Conservation (phyloP, 1,140 invertebrate genomes). For the Vanessa tameamea region DNA sequence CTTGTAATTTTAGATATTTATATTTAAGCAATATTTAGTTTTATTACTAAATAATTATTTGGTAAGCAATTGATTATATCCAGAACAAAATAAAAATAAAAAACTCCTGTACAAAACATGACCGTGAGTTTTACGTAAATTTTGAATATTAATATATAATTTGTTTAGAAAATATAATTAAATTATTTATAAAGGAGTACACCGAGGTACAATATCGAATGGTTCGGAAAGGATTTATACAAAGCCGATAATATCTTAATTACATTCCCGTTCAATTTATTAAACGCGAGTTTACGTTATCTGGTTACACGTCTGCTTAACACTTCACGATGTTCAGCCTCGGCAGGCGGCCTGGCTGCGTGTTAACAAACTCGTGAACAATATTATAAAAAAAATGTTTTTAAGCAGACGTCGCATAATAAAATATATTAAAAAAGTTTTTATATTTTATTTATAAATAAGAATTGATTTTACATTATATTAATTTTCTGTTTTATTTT, state of each 20-base stretch:
- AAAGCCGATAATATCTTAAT: constrained; percentile 55
- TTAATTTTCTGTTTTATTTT: too few species aligned
- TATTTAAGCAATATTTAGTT: too few species aligned
- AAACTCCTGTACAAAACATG: too few species aligned
- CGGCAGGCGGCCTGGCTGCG: constrained; percentile 37
- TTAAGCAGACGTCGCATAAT: too few species aligned
- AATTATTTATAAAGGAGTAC: constrained; percentile 3
- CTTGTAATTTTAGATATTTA: too few species aligned
- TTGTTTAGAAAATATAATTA: constrained; percentile 4
- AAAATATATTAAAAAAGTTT: too few species aligned
- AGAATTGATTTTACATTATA: too few species aligned
- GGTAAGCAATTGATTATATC: too few species aligned
- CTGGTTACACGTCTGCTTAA: constrained; percentile 60
- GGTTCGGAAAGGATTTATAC: constrained; percentile 21
- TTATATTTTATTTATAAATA: too few species aligned
- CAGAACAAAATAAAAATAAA: too few species aligned
- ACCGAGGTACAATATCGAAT: constrained; percentile 5
- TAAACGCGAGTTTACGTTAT: constrained; percentile 55
- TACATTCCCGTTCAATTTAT: constrained; percentile 62
- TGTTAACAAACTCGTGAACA: constrained; percentile 8
- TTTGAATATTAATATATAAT: not conserved
- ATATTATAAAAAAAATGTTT: not conserved
- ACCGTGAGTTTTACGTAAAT: not conserved
- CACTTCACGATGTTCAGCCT: constrained; percentile 52
- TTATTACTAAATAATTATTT: too few species aligned